These are phyloP conservation scores for Reticulitermes lucifugus DNA, from an alignment of 2,888 invertebrate genomes.

Conservation along the genomic window DNA sequence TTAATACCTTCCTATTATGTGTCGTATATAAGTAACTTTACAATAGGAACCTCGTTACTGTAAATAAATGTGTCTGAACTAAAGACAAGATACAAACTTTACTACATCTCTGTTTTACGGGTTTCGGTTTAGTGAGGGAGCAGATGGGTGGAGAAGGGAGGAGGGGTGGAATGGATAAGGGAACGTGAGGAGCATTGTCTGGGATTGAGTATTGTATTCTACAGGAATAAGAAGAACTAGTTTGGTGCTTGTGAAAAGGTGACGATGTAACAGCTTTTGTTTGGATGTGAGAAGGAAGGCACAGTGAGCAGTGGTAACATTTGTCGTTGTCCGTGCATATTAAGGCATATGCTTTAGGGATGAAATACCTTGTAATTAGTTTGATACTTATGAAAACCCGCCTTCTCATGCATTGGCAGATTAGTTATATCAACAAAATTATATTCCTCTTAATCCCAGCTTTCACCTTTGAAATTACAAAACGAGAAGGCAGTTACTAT, in stretches of 20 bases:
- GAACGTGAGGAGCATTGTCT: background rate
- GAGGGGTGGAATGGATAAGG: background rate
- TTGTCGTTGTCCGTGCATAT: background rate
- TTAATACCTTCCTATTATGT: too few relatives aligned
- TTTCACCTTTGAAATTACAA: background rate
- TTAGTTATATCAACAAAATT: conserved; percentile 12
- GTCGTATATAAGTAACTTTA: too few relatives aligned
- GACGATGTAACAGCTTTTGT: background rate
- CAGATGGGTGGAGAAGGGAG: background rate
- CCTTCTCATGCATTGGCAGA: background rate
- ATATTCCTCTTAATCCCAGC: background rate
- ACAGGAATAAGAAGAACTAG: conserved; percentile 1
- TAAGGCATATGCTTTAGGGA: background rate
- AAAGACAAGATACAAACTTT: background rate
- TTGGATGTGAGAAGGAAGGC: background rate
- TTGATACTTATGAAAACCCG: background rate
- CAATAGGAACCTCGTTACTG: background rate
- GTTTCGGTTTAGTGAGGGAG: background rate
- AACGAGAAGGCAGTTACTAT: conserved; percentile 1
- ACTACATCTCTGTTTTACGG: background rate
- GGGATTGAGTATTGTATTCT: background rate
- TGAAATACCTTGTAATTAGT: conserved; percentile 10
- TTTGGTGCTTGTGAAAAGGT: background rate
- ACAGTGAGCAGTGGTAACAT: background rate
- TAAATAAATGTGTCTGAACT: background rate